Percentiles rank a stretch among this genome's conserved stretches.
Conservation (phyloP, 2,888 invertebrate species). For the Dryobota labecula region DNA sequence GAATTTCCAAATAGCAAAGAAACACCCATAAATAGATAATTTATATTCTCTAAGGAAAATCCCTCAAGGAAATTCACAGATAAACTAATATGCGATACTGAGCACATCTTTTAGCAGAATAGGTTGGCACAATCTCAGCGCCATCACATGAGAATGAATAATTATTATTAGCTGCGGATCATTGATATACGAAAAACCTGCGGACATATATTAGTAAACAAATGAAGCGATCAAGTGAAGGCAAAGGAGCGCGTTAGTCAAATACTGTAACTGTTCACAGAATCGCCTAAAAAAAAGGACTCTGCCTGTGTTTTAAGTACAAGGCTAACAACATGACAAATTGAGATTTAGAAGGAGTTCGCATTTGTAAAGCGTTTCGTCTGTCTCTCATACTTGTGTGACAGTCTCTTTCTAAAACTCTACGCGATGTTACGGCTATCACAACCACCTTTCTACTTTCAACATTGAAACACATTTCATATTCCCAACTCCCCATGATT, state of each 20-base stretch:
- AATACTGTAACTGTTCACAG: not conserved
- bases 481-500: not conserved
- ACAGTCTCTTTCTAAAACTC: not conserved
- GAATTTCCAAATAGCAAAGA: too few relatives aligned
- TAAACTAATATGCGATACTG: constrained; percentile 19
- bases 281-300: not conserved
- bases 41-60: constrained; percentile 6
- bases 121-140: constrained; percentile 33
- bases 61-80: constrained; percentile 23
- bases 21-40: not conserved
- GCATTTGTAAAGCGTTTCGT: not conserved
- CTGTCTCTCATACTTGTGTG: too few relatives aligned
- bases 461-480: not conserved
- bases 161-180: too few relatives aligned
- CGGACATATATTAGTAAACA: constrained; percentile 17
- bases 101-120: constrained; percentile 32
- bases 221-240: constrained; percentile 13
- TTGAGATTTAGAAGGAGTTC: not conserved
- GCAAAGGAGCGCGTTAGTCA: not conserved
- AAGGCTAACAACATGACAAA: not conserved
- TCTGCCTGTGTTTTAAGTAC: not conserved
- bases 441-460: not conserved
- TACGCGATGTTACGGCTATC: not conserved
- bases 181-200: too few relatives aligned
- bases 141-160: constrained; percentile 22